A percentile compares a stretch with the other conserved stretches of the same genome.
Conservation (phyloP, 2,797 vertebrate species). For the Muraenolepis orangiensis region DNA sequence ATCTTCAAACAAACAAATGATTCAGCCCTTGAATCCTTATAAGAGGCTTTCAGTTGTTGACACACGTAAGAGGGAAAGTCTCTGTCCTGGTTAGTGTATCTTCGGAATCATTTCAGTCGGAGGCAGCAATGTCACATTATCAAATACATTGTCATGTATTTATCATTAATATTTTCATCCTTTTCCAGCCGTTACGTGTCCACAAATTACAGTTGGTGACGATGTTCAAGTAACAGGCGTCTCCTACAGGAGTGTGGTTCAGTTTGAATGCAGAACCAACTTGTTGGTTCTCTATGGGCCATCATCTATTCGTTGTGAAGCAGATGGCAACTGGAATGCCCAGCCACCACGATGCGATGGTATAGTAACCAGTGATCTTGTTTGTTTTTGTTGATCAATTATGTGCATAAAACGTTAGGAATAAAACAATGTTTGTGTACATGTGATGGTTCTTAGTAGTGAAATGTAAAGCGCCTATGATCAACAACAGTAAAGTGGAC, state of each 20-base stretch:
- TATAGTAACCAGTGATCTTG: background rate
- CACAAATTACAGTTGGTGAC: background rate
- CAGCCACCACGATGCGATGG: rapidly evolving
- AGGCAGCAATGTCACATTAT: background rate
- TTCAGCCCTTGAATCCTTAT: background rate
- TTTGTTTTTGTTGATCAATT: background rate
- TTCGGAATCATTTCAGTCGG: background rate
- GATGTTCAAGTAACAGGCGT: background rate
- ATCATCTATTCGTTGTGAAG: background rate
- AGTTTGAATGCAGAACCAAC: background rate
- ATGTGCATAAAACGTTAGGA: background rate
- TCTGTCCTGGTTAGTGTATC: background rate
- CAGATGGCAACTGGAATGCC: constrained; percentile 41
- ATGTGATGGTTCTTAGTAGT: constrained; percentile 29
- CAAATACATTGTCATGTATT: background rate
- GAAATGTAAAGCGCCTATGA: background rate
- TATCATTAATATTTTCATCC: background rate
- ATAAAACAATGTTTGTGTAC: background rate
- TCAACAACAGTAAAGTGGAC: constrained; percentile 18
- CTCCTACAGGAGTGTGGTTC: background rate
- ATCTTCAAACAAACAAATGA: background rate
- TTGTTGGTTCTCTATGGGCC: background rate
- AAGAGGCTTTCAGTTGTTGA: background rate
- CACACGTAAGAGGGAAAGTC: background rate
- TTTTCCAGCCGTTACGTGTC: background rate